phyloP scores from a whole-genome alignment of 2,113 vertebrate genomes.

The Apteryx owenii region DNA sequence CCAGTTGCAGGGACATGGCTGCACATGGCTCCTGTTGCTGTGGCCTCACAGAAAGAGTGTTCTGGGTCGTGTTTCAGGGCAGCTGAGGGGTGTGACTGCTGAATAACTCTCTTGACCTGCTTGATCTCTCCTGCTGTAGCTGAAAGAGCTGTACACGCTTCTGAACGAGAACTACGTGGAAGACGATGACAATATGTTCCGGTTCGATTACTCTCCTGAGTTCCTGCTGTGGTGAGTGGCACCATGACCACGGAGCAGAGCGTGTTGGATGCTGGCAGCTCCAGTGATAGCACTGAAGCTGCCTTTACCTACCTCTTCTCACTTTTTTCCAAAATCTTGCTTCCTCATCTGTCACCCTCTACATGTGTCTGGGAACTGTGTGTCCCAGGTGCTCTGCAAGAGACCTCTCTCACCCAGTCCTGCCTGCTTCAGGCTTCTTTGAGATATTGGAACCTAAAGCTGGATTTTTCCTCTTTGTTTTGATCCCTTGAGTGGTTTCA shows the following conservation, averaged over 20 bases:
- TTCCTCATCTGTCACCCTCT: not conserved
- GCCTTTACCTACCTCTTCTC: not conserved
- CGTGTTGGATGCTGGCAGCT: not conserved
- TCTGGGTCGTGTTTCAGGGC: not conserved
- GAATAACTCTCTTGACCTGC: not conserved
- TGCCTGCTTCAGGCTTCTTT: not conserved
- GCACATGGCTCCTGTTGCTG: accelerated
- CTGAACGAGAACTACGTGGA: constrained; percentile 99
- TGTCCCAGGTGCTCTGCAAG: not conserved
- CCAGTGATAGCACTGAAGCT: not conserved
- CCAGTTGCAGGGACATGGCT: accelerated
- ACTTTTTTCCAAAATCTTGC: not conserved
- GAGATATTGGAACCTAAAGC: not conserved
- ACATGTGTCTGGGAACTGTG: accelerated
- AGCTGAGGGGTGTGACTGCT: not conserved
- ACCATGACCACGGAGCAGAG: not conserved
- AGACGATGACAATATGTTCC: constrained; percentile 99
- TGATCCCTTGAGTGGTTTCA: not conserved
- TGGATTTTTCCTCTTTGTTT: not conserved
- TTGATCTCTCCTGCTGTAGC: constrained; percentile 72
- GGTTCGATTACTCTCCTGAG: constrained; percentile 97
- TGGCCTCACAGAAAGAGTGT: not conserved
- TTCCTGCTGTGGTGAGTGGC: constrained; percentile 94
- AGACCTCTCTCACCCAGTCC: not conserved
- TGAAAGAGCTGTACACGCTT: constrained; percentile 97